These are phyloP conservation scores for Euwallacea fornicatus DNA, from an alignment of 1,140 invertebrate genomes.

Conservation along the genomic window DNA sequence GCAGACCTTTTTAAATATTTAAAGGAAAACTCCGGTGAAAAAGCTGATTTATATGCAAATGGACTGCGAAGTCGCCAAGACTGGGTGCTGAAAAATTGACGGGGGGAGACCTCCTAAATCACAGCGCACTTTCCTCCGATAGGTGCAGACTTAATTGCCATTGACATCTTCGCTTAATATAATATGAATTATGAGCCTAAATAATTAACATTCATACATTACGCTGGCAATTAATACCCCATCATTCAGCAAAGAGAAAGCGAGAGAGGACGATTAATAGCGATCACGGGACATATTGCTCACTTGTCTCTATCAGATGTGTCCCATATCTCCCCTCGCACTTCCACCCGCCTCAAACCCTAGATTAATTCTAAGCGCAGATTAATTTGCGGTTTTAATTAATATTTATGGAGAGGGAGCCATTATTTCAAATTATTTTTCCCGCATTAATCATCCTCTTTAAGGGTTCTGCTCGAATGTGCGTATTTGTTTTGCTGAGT, in stretches of 20 bases:
- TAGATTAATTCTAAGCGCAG: slow-evolving; percentile 32
- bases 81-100: slow-evolving; percentile 5
- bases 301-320: slow-evolving; percentile 31
- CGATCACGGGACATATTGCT: slow-evolving; percentile 11
- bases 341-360: slow-evolving; percentile 8
- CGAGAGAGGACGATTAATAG: slow-evolving; percentile 18
- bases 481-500: slow-evolving; percentile 9
- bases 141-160: neutral
- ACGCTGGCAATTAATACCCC: slow-evolving; percentile 10
- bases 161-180: no score
- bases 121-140: neutral
- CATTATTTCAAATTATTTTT: slow-evolving; percentile 36
- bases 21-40: slow-evolving; percentile 22
- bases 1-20: slow-evolving; percentile 25
- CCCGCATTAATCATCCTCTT: slow-evolving; percentile 30
- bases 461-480: slow-evolving; percentile 22
- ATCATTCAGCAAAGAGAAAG: slow-evolving; percentile 3
- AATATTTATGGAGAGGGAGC: slow-evolving; percentile 35
- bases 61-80: slow-evolving; percentile 2
- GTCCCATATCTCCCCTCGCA: slow-evolving; percentile 15
- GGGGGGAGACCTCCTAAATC: slow-evolving; percentile 1
- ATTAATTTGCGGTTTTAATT: slow-evolving; percentile 37
- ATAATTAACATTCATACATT: slow-evolving; percentile 12
- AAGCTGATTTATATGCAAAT: slow-evolving; percentile 33
- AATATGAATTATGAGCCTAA: neutral